These are phyloP conservation scores for Drosophila kanekoi DNA, from an alignment of 2,888 invertebrate genomes.

Conservation along the genomic window DNA sequence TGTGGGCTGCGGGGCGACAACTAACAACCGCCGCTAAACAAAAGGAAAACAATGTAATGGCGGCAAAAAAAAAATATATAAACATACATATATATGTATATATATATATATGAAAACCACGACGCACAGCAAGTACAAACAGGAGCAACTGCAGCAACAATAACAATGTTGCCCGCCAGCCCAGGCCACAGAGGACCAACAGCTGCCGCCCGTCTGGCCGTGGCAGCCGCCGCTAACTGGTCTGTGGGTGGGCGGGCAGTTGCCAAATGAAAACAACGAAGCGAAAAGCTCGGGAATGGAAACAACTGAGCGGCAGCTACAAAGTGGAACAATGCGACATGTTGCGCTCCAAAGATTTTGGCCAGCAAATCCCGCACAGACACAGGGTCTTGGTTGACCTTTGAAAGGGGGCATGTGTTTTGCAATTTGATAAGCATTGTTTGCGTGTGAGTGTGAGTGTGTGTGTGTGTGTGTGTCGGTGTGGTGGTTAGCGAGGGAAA, in stretches of 20 bases:
- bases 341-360: conserved; percentile 72
- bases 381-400: conserved; percentile 51
- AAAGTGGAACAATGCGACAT: conserved; percentile 80
- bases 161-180: conserved; percentile 31
- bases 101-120: conserved; percentile 52
- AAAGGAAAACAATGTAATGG: conserved; percentile 79
- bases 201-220: conserved; percentile 19
- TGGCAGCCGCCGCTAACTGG: conserved; percentile 37
- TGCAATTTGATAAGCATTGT: conserved; percentile 48
- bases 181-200: conserved; percentile 13
- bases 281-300: conserved; percentile 11
- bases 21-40: conserved; percentile 65
- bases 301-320: conserved; percentile 38
- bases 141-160: conserved; percentile 16
- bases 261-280: conserved; percentile 24
- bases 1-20: conserved; percentile 13
- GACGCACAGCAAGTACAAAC: conserved; percentile 51
- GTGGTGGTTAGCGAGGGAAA: too few relatives aligned
- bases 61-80: conserved; percentile 37
- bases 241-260: conserved; percentile 39
- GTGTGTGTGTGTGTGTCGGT: background rate
- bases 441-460: background rate
- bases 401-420: conserved; percentile 49
- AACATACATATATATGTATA: conserved; percentile 29
- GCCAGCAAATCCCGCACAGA: conserved; percentile 29